Conservation (phyloP, 53 echinoderm and acorn worm species). For the Patiria pectinifera region DNA sequence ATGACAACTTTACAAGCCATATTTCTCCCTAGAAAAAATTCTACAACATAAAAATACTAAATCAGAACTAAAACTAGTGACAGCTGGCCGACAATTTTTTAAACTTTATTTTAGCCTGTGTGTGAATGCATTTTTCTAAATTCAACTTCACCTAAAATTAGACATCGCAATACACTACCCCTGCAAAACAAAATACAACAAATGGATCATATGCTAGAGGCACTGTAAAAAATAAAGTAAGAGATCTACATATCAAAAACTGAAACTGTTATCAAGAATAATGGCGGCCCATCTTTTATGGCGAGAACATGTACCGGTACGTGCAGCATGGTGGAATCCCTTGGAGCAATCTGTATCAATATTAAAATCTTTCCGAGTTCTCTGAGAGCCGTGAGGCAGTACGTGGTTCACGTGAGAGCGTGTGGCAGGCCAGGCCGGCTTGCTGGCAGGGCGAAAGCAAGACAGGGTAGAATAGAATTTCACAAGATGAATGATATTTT, state of each 20-base stretch:
- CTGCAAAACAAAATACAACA: not conserved
- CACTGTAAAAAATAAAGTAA: not conserved
- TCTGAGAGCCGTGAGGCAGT: not conserved
- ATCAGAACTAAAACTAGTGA: too few species aligned
- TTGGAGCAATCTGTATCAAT: not conserved
- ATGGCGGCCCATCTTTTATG: not conserved
- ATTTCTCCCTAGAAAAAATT: too few species aligned
- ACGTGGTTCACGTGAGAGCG: not conserved
- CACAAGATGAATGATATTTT: not conserved
- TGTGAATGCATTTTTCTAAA: not conserved
- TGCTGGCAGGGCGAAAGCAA: not conserved
- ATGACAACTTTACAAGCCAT: too few species aligned
- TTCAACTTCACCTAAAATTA: not conserved
- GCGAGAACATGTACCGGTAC: not conserved
- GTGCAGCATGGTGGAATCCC: not conserved
- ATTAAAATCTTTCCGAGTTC: constrained; percentile 12
- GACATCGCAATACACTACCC: not conserved
- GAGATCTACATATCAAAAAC: not conserved
- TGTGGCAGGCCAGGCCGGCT: too few species aligned
- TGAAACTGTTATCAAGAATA: not conserved
- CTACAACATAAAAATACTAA: too few species aligned
- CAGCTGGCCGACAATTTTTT: too few species aligned
- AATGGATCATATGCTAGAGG: not conserved
- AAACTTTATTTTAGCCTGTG: too few species aligned
- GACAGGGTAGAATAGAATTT: not conserved